Evolutionary conservation across 1,140 invertebrate genomes (phyloP).

Genomic region (Stegodyphus mimosarum): DNA sequence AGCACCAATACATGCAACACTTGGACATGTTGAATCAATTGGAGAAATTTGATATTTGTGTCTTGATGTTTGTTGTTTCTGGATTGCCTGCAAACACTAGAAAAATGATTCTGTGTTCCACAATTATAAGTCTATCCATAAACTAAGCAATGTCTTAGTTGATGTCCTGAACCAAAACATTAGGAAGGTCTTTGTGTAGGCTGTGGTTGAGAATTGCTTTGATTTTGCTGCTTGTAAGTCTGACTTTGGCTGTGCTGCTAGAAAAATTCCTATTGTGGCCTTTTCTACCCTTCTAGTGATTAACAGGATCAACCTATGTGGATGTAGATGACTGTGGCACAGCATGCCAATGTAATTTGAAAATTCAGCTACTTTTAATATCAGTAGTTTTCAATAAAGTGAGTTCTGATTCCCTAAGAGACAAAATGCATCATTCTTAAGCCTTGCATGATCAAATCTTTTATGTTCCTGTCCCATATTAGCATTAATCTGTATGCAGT

Average conservation of each 20-base stretch:
- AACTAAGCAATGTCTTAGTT: background rate
- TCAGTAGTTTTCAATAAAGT: background rate
- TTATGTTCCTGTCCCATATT: background rate
- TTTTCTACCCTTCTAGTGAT: background rate
- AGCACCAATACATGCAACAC: background rate
- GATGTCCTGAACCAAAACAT: background rate
- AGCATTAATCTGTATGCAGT: background rate
- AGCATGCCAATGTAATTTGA: background rate
- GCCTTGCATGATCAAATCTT: constrained; percentile 1
- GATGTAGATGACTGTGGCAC: constrained; percentile 12
- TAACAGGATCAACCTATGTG: background rate
- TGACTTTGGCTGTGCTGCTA: background rate
- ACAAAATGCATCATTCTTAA: background rate
- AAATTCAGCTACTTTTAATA: background rate
- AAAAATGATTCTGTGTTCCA: background rate
- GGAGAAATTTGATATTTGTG: background rate
- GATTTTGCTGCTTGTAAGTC: background rate
- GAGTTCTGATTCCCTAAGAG: background rate
- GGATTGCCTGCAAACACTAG: background rate
- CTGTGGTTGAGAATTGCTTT: background rate
- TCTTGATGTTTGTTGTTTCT: background rate
- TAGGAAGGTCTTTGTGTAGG: background rate
- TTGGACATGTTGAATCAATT: background rate
- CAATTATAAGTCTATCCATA: background rate
- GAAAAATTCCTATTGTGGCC: background rate